Base-by-base conservation (phyloP, 2,113 vertebrate genomes). In the Boleophthalmus pectinirostris region DNA sequence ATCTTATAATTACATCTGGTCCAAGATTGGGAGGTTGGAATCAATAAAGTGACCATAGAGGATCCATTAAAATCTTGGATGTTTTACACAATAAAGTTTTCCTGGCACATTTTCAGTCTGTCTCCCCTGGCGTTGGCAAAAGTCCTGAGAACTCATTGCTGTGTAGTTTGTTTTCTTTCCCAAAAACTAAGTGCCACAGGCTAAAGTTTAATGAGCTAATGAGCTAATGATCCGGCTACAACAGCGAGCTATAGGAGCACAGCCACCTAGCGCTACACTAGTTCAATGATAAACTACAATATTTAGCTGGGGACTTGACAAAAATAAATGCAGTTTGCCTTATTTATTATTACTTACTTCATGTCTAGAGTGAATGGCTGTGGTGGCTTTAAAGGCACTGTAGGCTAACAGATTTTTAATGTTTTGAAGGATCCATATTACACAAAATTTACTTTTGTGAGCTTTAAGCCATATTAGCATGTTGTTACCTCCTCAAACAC, bases 131-230 rank as follows among this genome's bases (percentile, higher is more conserved):
- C 67, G 10, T 65, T 2, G 1, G 23, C 35, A 70, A 29, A 38
- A 14, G 60, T 46, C 67, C 73, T 70, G 73, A 14, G 68, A 74
- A 72, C 20, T 67, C 68, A 29, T 38, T 58, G 67, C 61, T 33
- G 72, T 49, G 24, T 15, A 21, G 24, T 66, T 79, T 79, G 57
- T 73, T 60, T 63, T 49, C 53, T 70, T 25, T 47, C 33, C 3
- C 35, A 25, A 23, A 60, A 53, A 58, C 56, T 49, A 33, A 58
- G 58, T 77, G 79, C 75, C 84, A 72, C 38, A 23, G 68, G 79
- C 73, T 21, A 72, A 60, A 25, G 23, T 81, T 68, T 72, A 76
- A 77, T 74, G 70, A 83, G 78, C 38, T 65, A 74, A 83, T 83
- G 45, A 71, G 68, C 58, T 81, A 79, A 81, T 79, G 79, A 72